Conservation (phyloP, 2,888 invertebrate genomes). For the Acanthoscelides obtectus region DNA sequence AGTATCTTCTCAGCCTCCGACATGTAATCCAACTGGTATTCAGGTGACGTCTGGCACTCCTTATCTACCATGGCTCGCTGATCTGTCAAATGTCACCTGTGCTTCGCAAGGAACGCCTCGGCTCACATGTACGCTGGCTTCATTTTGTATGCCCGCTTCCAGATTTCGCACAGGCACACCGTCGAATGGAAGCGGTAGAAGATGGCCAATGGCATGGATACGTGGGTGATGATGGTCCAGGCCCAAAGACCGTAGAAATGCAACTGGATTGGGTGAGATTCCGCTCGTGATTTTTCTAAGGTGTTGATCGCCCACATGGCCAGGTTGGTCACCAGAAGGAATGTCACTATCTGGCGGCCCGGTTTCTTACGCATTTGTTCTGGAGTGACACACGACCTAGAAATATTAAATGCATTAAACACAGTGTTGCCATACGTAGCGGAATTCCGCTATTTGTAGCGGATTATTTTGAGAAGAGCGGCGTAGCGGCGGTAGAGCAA, state of each 20-base stretch:
- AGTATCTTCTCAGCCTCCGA: neutral
- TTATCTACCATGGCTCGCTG: neutral
- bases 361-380: slow-evolving; percentile 72
- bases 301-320: slow-evolving; percentile 86
- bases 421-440: too few species aligned
- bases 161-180: slow-evolving; percentile 87
- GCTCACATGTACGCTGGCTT: slow-evolving; percentile 46
- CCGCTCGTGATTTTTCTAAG: slow-evolving; percentile 76
- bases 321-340: slow-evolving; percentile 72
- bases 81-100: neutral
- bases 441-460: too few species aligned
- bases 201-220: slow-evolving; percentile 83
- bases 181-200: slow-evolving; percentile 90
- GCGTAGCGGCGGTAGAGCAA: too few species aligned
- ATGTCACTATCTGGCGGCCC: slow-evolving; percentile 80
- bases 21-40: neutral
- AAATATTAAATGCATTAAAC: neutral
- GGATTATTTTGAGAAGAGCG: too few species aligned
- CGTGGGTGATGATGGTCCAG: slow-evolving; percentile 87
- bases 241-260: slow-evolving; percentile 83
- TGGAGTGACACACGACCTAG: slow-evolving; percentile 55
- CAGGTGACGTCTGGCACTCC: neutral
- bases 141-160: slow-evolving; percentile 85
- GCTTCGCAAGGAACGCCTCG: neutral
- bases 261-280: slow-evolving; percentile 76